A percentile compares a stretch with the other conserved stretches of the same genome.
phyloP scores from a whole-genome alignment of 1,140 invertebrate species.

The Drosophila rhopaloa region DNA sequence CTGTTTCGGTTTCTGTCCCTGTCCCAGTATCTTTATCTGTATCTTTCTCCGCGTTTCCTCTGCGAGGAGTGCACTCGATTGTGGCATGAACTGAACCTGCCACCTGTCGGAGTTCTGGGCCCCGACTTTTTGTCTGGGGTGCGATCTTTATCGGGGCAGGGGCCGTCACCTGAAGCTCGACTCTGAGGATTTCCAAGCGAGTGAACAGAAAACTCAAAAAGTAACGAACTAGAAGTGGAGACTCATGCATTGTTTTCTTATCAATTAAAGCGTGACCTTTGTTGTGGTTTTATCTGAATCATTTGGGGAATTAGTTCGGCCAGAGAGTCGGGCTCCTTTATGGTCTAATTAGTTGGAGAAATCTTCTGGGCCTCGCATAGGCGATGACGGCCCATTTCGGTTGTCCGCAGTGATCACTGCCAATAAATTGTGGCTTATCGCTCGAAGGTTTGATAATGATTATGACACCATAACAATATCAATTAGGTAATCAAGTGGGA shows the following conservation, averaged over 20 bases:
- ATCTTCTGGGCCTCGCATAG: conserved; percentile 27
- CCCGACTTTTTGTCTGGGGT: conserved; percentile 51
- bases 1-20: conserved; percentile 24
- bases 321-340: conserved; percentile 50
- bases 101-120: conserved; percentile 58
- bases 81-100: conserved; percentile 59
- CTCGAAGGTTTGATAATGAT: conserved; percentile 36
- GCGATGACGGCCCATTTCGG: conserved; percentile 64
- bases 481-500: conserved; percentile 57
- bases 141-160: conserved; percentile 76
- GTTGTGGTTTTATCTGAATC: conserved; percentile 77
- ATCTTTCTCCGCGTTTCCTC: conserved; percentile 27
- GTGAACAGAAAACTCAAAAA: conserved; percentile 48
- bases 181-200: conserved; percentile 69
- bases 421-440: conserved; percentile 65
- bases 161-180: conserved; percentile 72
- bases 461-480: conserved; percentile 57
- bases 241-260: conserved; percentile 71
- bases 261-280: conserved; percentile 83
- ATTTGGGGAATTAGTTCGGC: conserved; percentile 65
- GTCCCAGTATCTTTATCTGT: conserved; percentile 27
- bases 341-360: conserved; percentile 81
- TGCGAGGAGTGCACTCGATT: conserved; percentile 65
- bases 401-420: conserved; percentile 13
- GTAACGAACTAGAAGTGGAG: conserved; percentile 22